Percentiles rank a stretch among this genome's conserved stretches.
These are phyloP conservation scores for Margarornis squamiger DNA, from an alignment of 2,797 vertebrate species.

Conservation along the genomic window DNA sequence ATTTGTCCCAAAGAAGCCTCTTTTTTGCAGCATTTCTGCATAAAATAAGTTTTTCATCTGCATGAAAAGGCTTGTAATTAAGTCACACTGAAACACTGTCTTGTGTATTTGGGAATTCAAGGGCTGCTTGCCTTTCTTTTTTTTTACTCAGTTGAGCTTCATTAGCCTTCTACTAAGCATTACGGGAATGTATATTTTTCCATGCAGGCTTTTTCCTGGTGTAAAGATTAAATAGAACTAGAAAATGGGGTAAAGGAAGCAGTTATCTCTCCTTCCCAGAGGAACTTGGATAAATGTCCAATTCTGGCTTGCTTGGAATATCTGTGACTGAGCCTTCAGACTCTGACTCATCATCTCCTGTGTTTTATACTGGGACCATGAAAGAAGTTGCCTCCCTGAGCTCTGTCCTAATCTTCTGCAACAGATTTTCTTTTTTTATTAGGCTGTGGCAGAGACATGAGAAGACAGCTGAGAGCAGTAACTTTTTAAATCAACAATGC, in stretches of 20 bases:
- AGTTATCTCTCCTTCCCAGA: background rate
- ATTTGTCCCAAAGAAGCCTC: background rate
- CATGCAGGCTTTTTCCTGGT: background rate
- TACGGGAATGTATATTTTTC: background rate
- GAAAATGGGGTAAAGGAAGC: background rate
- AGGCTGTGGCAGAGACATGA: background rate
- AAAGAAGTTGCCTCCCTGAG: constrained; percentile 15
- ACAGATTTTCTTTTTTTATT: background rate
- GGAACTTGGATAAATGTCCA: background rate
- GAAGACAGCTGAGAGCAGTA: background rate
- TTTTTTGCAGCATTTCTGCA: background rate
- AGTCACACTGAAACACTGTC: background rate
- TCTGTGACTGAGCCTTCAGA: background rate
- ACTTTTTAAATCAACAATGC: background rate
- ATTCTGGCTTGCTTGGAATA: background rate
- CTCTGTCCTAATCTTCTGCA: background rate
- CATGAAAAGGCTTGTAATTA: background rate
- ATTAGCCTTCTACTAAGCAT: background rate
- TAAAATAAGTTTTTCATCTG: background rate
- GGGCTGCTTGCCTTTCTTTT: background rate
- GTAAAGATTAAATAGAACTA: background rate
- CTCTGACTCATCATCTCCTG: constrained; percentile 18
- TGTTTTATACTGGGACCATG: background rate
- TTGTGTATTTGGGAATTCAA: background rate
- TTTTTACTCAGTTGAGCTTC: background rate